Evolutionary conservation across 2,888 invertebrate genomes (phyloP).

Genomic region (Amiota minor): DNA sequence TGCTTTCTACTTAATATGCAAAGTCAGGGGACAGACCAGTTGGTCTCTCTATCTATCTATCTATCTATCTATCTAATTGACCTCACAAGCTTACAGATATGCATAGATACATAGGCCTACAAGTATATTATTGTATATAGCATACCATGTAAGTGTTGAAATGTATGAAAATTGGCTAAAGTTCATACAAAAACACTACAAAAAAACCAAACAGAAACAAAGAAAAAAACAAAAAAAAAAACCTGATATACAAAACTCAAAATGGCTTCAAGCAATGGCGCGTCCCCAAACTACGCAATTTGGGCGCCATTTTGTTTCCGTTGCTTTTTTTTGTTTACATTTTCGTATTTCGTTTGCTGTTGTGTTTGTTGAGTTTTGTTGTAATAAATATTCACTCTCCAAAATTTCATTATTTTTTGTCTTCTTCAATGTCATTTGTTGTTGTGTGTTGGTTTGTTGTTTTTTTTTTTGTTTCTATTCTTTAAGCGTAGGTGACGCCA

Average conservation of each 20-base stretch:
- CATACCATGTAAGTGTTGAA: no score
- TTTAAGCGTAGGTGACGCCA: constrained; percentile 28
- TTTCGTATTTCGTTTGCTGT: constrained; percentile 44
- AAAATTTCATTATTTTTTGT: background rate
- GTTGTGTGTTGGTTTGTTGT: constrained; percentile 33
- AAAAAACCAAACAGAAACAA: background rate
- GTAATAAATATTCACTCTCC: background rate
- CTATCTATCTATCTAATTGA: background rate
- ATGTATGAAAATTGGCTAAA: background rate
- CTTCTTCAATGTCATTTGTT: constrained; percentile 28
- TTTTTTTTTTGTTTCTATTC: constrained; percentile 33
- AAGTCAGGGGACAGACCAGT: background rate
- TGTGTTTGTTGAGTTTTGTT: constrained; percentile 56
- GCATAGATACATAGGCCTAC: no score
- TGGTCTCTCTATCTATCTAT: background rate
- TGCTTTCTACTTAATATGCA: constrained; percentile 26
- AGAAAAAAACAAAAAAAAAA: background rate
- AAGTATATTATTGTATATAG: no score
- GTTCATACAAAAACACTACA: background rate
- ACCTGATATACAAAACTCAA: constrained; percentile 45
- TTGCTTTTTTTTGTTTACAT: constrained; percentile 10
- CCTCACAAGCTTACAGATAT: no score
- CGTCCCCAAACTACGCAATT: constrained; percentile 56
- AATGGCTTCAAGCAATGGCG: constrained; percentile 54
- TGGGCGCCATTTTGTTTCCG: constrained; percentile 60